These are phyloP conservation scores for Brachirus orientalis DNA, from an alignment of 2,113 vertebrate species.

Conservation along the genomic window DNA sequence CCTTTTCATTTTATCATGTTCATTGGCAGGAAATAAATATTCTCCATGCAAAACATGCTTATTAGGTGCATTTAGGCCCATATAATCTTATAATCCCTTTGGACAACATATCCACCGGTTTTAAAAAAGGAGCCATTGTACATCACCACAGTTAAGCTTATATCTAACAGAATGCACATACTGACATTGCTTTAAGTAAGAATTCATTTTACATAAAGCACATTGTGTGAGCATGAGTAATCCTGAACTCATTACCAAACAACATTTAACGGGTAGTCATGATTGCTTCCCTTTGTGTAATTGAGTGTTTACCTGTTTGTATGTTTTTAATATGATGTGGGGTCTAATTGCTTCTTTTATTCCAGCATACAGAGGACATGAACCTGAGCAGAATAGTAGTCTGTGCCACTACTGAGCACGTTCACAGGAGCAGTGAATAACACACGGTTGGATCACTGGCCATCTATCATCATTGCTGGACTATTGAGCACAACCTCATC, in stretches of 20 bases:
- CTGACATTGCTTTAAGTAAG: constrained; percentile 36
- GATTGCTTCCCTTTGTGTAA: constrained; percentile 31
- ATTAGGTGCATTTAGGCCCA: no score
- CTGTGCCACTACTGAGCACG: constrained; percentile 29
- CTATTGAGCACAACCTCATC: constrained; percentile 60
- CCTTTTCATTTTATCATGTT: no score
- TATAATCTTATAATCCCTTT: constrained; percentile 49
- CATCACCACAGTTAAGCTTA: constrained; percentile 50
- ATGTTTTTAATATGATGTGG: constrained; percentile 41
- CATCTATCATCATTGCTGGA: constrained; percentile 63
- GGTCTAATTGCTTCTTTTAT: constrained; percentile 14
- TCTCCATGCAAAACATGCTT: no score
- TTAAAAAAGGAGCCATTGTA: constrained; percentile 59
- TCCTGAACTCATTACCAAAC: constrained; percentile 28
- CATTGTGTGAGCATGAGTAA: constrained; percentile 27
- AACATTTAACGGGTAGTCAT: constrained; percentile 35
- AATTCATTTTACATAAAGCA: constrained; percentile 36
- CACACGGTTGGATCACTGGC: constrained; percentile 40
- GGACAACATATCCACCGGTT: constrained; percentile 48
- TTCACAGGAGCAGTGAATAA: constrained; percentile 39
- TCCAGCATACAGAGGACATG: constrained; percentile 9
- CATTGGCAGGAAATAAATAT: no score
- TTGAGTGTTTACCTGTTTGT: constrained; percentile 24
- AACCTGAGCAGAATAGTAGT: constrained; percentile 56
- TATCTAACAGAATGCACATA: constrained; percentile 39